Conservation (phyloP, 2,797 vertebrate genomes). For the Brotula barbata region DNA sequence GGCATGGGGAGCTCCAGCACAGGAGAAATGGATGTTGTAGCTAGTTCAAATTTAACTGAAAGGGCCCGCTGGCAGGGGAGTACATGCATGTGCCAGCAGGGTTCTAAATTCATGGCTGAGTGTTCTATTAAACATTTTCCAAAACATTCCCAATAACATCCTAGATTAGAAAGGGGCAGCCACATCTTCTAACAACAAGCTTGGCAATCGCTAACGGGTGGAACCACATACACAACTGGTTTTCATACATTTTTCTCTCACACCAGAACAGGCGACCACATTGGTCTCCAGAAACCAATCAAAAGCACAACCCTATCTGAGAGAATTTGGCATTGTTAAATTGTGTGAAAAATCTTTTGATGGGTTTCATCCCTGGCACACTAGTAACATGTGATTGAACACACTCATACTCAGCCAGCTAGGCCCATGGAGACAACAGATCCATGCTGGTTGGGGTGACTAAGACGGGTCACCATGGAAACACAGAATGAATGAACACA, state of each 20-base stretch:
- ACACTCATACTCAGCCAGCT: slow-evolving; percentile 22
- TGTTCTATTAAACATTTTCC: slow-evolving; percentile 32
- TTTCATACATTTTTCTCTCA: slow-evolving; percentile 13
- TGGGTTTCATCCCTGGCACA: slow-evolving; percentile 78
- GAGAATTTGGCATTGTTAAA: slow-evolving; percentile 79
- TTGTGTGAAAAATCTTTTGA: slow-evolving; percentile 73
- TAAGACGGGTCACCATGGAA: slow-evolving; percentile 75
- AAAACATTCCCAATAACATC: slow-evolving; percentile 47
- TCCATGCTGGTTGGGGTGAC: slow-evolving; percentile 77
- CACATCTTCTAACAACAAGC: slow-evolving; percentile 32
- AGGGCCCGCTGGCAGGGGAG: slow-evolving; percentile 23
- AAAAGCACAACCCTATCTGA: slow-evolving; percentile 74
- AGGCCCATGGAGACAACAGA: slow-evolving; percentile 29
- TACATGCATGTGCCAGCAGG: slow-evolving; percentile 40
- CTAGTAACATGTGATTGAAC: slow-evolving; percentile 74
- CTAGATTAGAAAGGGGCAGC: slow-evolving; percentile 22
- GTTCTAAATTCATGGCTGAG: slow-evolving; percentile 30
- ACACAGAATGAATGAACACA: slow-evolving; percentile 66
- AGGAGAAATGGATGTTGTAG: slow-evolving; percentile 31
- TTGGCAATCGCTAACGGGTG: slow-evolving; percentile 40
- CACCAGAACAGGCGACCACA: slow-evolving; percentile 18
- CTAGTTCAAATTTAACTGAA: slow-evolving; percentile 36
- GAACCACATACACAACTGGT: slow-evolving; percentile 49
- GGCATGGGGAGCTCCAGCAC: slow-evolving; percentile 28
- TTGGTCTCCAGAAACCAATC: slow-evolving; percentile 49